Evolutionary conservation across 2,888 invertebrate genomes (phyloP), one percentile per base, ranked within the genome.

Genomic region (Metellina segmentata): DNA sequence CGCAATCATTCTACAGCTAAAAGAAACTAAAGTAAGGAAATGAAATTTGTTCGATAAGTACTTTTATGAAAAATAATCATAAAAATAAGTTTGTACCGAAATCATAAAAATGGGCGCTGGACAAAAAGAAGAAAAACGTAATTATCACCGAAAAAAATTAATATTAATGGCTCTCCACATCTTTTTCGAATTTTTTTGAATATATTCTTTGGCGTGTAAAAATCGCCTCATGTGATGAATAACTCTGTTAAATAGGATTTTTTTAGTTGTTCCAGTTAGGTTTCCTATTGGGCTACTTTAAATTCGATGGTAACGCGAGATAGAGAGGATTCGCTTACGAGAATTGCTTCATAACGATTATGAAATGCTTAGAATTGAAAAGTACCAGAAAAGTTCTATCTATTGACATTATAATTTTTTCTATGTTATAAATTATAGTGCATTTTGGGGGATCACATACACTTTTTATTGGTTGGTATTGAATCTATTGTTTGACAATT

Each of bases 1-100:
- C 71, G n/a, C 72, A 71, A 49, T 49, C 49, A 49, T 51, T 71
- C n/a, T 79, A 51, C 49, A 20, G 53, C 69, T 79, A 72, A 72
- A 72, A 86, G 77, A 87, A 71, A 79, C 19, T 51, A 52, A 19
- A 49, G 70, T 13, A 78, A 48, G 61, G 74, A 85, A 72, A 86
- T 86, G 61, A 53, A 88, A 88, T 74, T 81, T 74, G 75, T 81
- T 82, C 75, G 82, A 89, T 82, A 89, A 82, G 75, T 69, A 89
- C 51, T 82, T 74, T 81, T 75, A 48, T 61, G 75, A 75, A 81
- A 87, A 75, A 61, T n/a, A 82, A 75, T 69, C 75, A 89, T 82
- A 89, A 81, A 88, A 89, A 89, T 71, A 79, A 79, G 79, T 52
- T 52, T 51, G n/a, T 52, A 61, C 19, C 20, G 75, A 74, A 89